Evolutionary conservation across 2,797 vertebrate species (phyloP).

Genomic region (Phataginus tricuspis): DNA sequence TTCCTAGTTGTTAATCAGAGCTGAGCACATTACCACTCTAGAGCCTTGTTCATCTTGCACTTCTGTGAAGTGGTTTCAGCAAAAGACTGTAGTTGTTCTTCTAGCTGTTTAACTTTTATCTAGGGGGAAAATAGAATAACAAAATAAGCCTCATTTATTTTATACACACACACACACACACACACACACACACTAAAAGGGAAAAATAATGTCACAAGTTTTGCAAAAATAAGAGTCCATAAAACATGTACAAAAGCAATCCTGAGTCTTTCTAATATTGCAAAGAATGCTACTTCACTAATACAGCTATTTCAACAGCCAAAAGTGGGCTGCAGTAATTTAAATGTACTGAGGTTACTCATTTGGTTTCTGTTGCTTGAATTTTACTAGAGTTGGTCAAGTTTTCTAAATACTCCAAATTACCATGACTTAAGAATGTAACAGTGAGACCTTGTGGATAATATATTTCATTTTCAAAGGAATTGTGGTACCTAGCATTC

Average conservation of each 20-base stretch:
- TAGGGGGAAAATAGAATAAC: slow-evolving; percentile 49
- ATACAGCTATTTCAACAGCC: background rate
- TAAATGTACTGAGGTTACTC: background rate
- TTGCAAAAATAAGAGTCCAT: background rate
- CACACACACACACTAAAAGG: background rate
- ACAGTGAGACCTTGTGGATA: background rate
- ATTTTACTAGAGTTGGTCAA: too few relatives aligned
- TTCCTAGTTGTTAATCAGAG: slow-evolving; percentile 66
- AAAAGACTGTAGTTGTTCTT: slow-evolving; percentile 81
- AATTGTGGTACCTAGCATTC: background rate
- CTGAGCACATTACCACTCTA: slow-evolving; percentile 82
- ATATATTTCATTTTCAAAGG: background rate
- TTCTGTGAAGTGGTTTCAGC: slow-evolving; percentile 73
- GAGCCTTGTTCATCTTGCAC: slow-evolving; percentile 68
- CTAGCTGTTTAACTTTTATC: slow-evolving; percentile 82
- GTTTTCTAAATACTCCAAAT: background rate
- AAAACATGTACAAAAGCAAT: slow-evolving; percentile 45
- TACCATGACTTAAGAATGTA: background rate
- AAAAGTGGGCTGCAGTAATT: background rate
- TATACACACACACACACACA: background rate
- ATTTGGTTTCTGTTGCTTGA: background rate
- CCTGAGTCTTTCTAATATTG: slow-evolving; percentile 45
- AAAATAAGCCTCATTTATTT: background rate
- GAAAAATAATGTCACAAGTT: background rate
- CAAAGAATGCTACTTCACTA: background rate